Percentiles rank a stretch among this genome's conserved stretches.
These are phyloP conservation scores for Diabrotica virgifera DNA, from an alignment of 1,140 invertebrate species.

Conservation along the genomic window DNA sequence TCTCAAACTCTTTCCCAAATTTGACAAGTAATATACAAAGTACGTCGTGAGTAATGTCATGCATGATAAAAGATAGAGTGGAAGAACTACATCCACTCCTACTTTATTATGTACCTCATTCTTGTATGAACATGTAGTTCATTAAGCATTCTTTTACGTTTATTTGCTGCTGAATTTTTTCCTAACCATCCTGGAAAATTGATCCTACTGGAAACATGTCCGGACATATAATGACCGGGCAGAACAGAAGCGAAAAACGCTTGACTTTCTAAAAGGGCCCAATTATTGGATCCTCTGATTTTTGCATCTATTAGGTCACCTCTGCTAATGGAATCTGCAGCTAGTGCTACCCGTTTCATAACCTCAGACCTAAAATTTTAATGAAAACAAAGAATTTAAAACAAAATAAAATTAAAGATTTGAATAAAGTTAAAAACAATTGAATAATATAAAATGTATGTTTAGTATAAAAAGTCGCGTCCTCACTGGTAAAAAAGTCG, in stretches of 20 bases:
- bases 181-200: slow-evolving; percentile 95
- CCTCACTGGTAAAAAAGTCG: too few relatives aligned
- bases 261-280: slow-evolving; percentile 89
- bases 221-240: slow-evolving; percentile 82
- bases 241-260: slow-evolving; percentile 89
- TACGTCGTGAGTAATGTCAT: too few relatives aligned
- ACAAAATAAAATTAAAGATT: not conserved
- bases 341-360: slow-evolving; percentile 68
- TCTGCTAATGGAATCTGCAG: slow-evolving; percentile 80
- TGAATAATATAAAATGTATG: too few relatives aligned
- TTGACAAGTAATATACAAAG: too few relatives aligned
- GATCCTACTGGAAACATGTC: slow-evolving; percentile 67
- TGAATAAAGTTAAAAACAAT: too few relatives aligned
- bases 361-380: slow-evolving; percentile 46
- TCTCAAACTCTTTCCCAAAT: too few relatives aligned
- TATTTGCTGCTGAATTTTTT: slow-evolving; percentile 83
- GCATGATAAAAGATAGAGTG: too few relatives aligned
- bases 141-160: slow-evolving; percentile 77
- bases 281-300: slow-evolving; percentile 76
- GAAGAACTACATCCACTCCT: too few relatives aligned
- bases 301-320: slow-evolving; percentile 83
- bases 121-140: slow-evolving; percentile 81
- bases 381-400: not conserved
- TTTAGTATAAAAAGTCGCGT: too few relatives aligned
- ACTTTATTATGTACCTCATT: slow-evolving; percentile 57